Evolutionary conservation across 2,113 vertebrate genomes (phyloP).

Genomic region (Eudorcas thomsonii): DNA sequence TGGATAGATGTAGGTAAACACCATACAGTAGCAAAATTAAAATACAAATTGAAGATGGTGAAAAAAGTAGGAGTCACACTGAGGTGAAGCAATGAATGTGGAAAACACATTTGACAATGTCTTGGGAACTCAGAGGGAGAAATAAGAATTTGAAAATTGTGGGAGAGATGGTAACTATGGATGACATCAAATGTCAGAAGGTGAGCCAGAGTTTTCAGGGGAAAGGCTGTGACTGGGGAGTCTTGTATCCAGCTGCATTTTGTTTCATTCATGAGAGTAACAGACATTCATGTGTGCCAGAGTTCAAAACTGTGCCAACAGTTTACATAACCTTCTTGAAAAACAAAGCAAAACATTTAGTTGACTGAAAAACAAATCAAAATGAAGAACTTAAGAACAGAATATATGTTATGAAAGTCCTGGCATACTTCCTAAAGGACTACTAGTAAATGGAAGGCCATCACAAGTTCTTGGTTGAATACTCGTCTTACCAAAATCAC

Average conservation of each 20-base stretch:
- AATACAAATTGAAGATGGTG: background rate
- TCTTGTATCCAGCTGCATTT: background rate
- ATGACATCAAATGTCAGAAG: background rate
- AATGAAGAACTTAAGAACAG: background rate
- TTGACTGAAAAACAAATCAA: conserved; percentile 9
- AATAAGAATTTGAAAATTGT: background rate
- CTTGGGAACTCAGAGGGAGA: background rate
- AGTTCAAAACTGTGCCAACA: background rate
- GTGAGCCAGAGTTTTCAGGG: background rate
- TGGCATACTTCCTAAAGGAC: background rate
- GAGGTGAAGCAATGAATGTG: background rate
- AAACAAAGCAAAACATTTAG: background rate
- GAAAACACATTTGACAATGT: background rate
- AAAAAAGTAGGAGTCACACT: background rate
- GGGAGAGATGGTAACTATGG: background rate
- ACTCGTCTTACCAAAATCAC: background rate
- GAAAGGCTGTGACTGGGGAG: background rate
- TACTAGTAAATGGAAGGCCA: background rate
- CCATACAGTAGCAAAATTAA: background rate
- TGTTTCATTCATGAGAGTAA: background rate
- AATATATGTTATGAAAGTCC: background rate
- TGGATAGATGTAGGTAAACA: background rate
- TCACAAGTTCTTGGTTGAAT: background rate
- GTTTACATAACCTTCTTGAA: background rate
- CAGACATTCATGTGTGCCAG: background rate